phyloP scores from a whole-genome alignment of 2,113 vertebrate genomes.

The Brevimyrus niger region DNA sequence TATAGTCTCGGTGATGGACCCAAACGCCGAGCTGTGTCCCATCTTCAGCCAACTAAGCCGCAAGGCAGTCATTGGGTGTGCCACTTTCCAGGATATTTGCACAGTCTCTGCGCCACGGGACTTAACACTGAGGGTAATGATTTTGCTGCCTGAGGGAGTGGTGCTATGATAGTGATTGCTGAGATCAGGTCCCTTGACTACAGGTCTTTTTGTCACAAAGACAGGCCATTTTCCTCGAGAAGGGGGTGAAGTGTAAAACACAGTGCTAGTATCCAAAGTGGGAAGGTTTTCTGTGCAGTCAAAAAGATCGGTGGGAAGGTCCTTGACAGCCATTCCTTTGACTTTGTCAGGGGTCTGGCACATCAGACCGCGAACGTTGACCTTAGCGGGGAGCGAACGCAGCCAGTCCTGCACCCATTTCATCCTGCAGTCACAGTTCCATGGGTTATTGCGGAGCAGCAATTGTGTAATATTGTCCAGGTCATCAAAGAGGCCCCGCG shows the following conservation, averaged over 20 bases:
- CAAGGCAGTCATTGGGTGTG: slow-evolving; percentile 87
- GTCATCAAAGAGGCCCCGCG: slow-evolving; percentile 91
- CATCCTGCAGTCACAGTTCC: slow-evolving; percentile 96
- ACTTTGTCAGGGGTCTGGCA: slow-evolving; percentile 96
- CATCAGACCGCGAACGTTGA: slow-evolving; percentile 95
- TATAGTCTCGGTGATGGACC: slow-evolving; percentile 97
- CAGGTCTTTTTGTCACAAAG: slow-evolving; percentile 83
- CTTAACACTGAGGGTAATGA: slow-evolving; percentile 88
- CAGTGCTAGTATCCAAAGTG: slow-evolving; percentile 74
- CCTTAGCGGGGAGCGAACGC: slow-evolving; percentile 78
- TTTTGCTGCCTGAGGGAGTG: slow-evolving; percentile 75
- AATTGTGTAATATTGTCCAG: slow-evolving; percentile 97
- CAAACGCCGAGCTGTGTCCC: slow-evolving; percentile 90
- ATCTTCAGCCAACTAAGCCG: slow-evolving; percentile 96
- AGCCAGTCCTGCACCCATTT: slow-evolving; percentile 98
- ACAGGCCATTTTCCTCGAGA: slow-evolving; percentile 79
- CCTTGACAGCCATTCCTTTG: slow-evolving; percentile 97
- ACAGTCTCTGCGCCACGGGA: slow-evolving; percentile 85
- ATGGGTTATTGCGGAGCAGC: slow-evolving; percentile 94
- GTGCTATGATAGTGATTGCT: slow-evolving; percentile 80
- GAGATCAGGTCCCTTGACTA: slow-evolving; percentile 71
- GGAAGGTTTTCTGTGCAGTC: slow-evolving; percentile 75
- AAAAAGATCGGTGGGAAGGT: slow-evolving; percentile 82
- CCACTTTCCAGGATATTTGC: slow-evolving; percentile 94
- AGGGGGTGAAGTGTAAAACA: slow-evolving; percentile 70